Evolutionary conservation across 2,797 vertebrate species (phyloP).

Genomic region (Halcyon smyrnensis): DNA sequence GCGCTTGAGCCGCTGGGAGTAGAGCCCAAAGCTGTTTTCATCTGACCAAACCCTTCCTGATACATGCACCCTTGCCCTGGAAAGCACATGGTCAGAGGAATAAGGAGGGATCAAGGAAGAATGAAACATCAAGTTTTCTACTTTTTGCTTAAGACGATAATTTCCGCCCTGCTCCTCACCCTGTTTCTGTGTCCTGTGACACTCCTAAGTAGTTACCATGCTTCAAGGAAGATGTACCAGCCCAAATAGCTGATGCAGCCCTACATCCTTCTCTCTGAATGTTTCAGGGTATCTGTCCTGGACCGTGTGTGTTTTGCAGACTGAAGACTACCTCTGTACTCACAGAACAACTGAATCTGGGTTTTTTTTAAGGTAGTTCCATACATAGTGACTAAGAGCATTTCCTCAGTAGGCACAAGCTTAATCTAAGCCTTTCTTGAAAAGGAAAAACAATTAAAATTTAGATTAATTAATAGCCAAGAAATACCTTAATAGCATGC

Average conservation of each 20-base stretch:
- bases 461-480: not conserved
- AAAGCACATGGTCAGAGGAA: not conserved
- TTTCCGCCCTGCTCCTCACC: not conserved
- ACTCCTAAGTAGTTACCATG: not conserved
- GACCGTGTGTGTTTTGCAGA: not conserved
- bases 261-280: not conserved
- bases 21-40: not conserved
- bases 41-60: not conserved
- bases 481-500: not conserved
- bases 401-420: not conserved
- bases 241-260: not conserved
- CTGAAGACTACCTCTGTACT: not conserved
- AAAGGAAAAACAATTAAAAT: not conserved
- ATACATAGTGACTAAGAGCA: not conserved
- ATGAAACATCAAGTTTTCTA: not conserved
- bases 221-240: not conserved
- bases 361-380: not conserved
- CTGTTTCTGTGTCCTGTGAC: not conserved
- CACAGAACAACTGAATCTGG: not conserved
- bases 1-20: accelerated
- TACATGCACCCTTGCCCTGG: not conserved
- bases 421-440: not conserved
- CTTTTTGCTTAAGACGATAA: not conserved
- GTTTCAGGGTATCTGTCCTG: not conserved
- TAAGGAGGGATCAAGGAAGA: not conserved